These are phyloP conservation scores for Ranitomeya imitator DNA, from an alignment of 2,113 vertebrate species.

Conservation along the genomic window DNA sequence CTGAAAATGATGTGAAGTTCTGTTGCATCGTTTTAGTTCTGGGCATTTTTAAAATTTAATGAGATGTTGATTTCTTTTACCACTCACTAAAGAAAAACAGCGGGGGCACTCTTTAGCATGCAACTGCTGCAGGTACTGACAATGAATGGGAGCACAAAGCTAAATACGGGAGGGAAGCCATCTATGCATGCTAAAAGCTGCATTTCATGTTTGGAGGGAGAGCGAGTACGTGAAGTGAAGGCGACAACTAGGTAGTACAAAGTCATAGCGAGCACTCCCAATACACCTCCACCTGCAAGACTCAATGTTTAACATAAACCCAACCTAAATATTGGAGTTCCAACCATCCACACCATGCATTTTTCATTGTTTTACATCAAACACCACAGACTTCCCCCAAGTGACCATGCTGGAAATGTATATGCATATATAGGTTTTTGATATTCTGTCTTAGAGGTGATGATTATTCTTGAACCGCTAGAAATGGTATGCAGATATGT, in stretches of 20 bases:
- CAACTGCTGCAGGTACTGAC: constrained; percentile 55
- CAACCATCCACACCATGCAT: constrained; percentile 4
- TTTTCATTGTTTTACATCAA: constrained; percentile 24
- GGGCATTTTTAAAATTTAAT: constrained; percentile 67
- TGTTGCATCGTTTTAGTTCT: constrained; percentile 61
- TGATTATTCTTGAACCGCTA: neutral
- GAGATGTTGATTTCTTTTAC: constrained; percentile 62
- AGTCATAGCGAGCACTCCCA: constrained; percentile 19
- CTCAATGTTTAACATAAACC: constrained; percentile 2
- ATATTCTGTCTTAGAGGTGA: neutral
- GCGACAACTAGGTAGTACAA: constrained; percentile 34
- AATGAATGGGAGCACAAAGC: constrained; percentile 59
- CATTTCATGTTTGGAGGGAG: constrained; percentile 35
- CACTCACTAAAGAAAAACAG: constrained; percentile 63
- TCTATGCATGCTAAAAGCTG: constrained; percentile 42
- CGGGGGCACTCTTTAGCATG: constrained; percentile 39
- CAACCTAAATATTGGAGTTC: neutral
- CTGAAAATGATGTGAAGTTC: constrained; percentile 62
- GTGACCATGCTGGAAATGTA: neutral
- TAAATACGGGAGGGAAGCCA: constrained; percentile 45
- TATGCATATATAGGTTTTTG: neutral
- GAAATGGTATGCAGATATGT: too few relatives aligned
- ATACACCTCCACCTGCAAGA: constrained; percentile 4
- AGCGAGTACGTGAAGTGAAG: constrained; percentile 30
- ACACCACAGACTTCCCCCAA: neutral